Evolutionary conservation across 1,140 invertebrate genomes (phyloP).

Genomic region (Drosophila ercepeae): DNA sequence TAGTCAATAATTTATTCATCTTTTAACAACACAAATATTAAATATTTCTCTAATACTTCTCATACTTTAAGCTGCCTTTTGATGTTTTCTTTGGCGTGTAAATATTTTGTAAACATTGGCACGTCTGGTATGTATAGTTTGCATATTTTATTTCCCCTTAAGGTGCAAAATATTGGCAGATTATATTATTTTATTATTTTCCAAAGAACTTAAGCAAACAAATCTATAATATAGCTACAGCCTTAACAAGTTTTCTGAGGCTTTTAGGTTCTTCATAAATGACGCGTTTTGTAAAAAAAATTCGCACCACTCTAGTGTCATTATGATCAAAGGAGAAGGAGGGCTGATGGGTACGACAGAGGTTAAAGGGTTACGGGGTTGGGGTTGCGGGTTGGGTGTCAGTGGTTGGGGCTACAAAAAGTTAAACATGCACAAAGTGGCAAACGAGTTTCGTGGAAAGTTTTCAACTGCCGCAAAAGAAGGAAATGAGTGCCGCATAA

Average conservation of each 20-base stretch:
- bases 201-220: slow-evolving; percentile 9
- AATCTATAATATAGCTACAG: slow-evolving; percentile 9
- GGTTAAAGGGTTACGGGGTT: background rate
- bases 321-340: slow-evolving; percentile 38
- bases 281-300: slow-evolving; percentile 42
- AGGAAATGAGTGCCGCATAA: slow-evolving; percentile 64
- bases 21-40: background rate
- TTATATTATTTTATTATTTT: slow-evolving; percentile 2
- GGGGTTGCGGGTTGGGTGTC: background rate
- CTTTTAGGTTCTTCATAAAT: slow-evolving; percentile 49
- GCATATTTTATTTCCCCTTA: slow-evolving; percentile 3
- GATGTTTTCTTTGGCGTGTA: slow-evolving; percentile 19
- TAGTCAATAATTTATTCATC: background rate
- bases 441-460: slow-evolving; percentile 47
- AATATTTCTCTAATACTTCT: slow-evolving; percentile 29
- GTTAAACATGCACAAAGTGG: slow-evolving; percentile 74
- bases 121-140: slow-evolving; percentile 18
- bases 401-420: slow-evolving; percentile 28
- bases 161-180: slow-evolving; percentile 7
- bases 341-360: background rate
- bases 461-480: slow-evolving; percentile 57
- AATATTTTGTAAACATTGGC: slow-evolving; percentile 39
- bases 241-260: background rate
- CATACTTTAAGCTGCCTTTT: background rate
- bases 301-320: slow-evolving; percentile 52